Evolutionary conservation across 2,888 invertebrate genomes (phyloP).

Genomic region (Macrostomum cliftonense): DNA sequence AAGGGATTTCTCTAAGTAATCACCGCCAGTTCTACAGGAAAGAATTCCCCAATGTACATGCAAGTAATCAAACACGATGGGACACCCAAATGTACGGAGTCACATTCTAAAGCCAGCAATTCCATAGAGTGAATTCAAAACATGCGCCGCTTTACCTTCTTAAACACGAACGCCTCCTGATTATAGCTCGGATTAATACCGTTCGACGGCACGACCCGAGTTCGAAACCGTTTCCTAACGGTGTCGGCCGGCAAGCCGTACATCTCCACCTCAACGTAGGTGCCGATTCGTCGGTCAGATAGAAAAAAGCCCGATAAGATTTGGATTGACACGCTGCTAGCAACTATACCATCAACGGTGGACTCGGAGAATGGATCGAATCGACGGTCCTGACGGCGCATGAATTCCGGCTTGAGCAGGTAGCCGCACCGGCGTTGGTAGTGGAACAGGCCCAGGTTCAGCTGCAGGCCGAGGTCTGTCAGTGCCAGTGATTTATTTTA

Average conservation of each 20-base stretch:
- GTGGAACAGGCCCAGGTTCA: slow-evolving; percentile 99
- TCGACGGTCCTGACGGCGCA: slow-evolving; percentile 79
- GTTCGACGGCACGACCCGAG: slow-evolving; percentile 81
- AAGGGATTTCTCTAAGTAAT: background rate
- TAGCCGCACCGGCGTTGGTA: slow-evolving; percentile 92
- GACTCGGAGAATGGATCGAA: slow-evolving; percentile 99
- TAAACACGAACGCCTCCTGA: slow-evolving; percentile 88
- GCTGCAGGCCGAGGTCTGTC: slow-evolving; percentile 89
- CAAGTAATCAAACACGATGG: background rate
- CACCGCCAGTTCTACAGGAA: too few species aligned
- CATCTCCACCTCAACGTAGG: slow-evolving; percentile 99
- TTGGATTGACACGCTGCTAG: slow-evolving; percentile 88
- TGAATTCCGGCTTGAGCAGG: slow-evolving; percentile 93
- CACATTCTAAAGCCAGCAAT: too few species aligned
- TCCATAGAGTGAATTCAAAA: too few species aligned
- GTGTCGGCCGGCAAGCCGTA: slow-evolving; percentile 86
- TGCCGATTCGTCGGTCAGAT: slow-evolving; percentile 93
- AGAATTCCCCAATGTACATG: too few species aligned
- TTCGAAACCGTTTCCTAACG: slow-evolving; percentile 88
- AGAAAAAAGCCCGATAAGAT: slow-evolving; percentile 96
- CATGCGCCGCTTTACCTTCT: slow-evolving; percentile 55
- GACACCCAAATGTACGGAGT: too few species aligned
- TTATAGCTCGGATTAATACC: slow-evolving; percentile 97
- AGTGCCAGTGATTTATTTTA: background rate
- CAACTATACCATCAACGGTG: slow-evolving; percentile 96